Base-by-base conservation (phyloP, 2,888 invertebrate species). In the Lepidocyrtoides sp. region DNA sequence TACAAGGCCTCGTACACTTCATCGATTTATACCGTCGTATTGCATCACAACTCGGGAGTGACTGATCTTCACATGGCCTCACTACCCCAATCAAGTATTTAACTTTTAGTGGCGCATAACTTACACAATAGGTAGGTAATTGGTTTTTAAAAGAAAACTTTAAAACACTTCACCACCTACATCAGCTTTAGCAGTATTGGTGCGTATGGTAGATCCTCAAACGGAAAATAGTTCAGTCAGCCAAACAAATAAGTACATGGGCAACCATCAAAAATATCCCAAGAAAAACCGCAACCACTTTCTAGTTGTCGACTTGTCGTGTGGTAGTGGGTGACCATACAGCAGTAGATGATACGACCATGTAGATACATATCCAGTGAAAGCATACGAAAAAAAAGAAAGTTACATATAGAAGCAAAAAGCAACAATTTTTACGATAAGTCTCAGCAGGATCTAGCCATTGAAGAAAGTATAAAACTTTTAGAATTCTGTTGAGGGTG, bases 341-440 rank as follows among this genome's bases (percentile, higher is more conserved):
- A n/a, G n/a, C n/a, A n/a, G n/a, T n/a, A n/a, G n/a, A n/a, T n/a
- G n/a, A n/a, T n/a, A n/a, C n/a, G n/a, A n/a, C n/a, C 60, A 17
- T 26, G 14, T 8, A 26, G 26, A n/a, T n/a, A n/a, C 17, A 8
- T 23, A 26, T 60, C 12, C 54, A 36, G 84, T 17, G 87, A 87
- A 87, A 79, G 79, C 51, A 36, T 32, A 32, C 12, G 20, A 81
- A 82, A 87, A 66, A 79, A 36, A 4, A 57, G 7, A 69, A 36
- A 44, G 63, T 29, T 12, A 23, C 29, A 29, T 29, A 10, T 29
- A 3, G 26, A 72, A 23, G n/a, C 12, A 44, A 20, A 72, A 44
- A 88, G 88, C 88, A 88, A 88, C 88, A 88, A 88, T 81, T 88
- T 88, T 88, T 88, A 69, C 54, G 69, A 82, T 81, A 36, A 63